Evolutionary conservation across 1,140 invertebrate genomes (phyloP), one percentile per base, ranked within the genome.

Genomic region (Hylyphantes graminicola): DNA sequence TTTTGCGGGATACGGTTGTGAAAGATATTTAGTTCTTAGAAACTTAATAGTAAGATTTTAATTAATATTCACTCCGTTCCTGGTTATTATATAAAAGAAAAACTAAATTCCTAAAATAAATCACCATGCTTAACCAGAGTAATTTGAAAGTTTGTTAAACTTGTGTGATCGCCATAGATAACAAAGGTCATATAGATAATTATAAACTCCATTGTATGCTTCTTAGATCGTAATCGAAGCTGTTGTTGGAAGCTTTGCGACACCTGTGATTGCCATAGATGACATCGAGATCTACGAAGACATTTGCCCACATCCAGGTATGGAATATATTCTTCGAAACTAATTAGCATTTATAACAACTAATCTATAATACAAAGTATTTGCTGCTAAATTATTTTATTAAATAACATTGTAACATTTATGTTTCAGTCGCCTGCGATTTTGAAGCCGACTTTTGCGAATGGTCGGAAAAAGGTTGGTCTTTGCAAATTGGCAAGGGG

Each of bases 391-490:
- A 8, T 8, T 63, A 12, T 15, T 13, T 10, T 15, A 53, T n/a
- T 54, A n/a, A 53, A 7, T 1, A 70, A 54, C 6, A 50, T 68
- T 13, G 53, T 57, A n/a, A 55, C 7, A 35, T 48, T 17, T 73
- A 19, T 35, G 21, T 73, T 86, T 12, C 21, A 86, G 85, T 86
- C 17, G 79, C 72, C 6, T 86, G 85, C 19, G 80, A 86, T 54
- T 86, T 86, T 68, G 85, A 86, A 65, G 61, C 74, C 7, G 85
- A 83, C 63, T 82, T 70, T 13, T 86, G 85, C 61, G 80, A 82
- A 51, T 83, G 79, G 85, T 35, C 65, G 0, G 13, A 19, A 12
- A 57, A 35, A 53, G 70, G 77, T 48, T 82, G 54, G 64, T 11
- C 50, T 21, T 50, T 83, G n/a, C 79, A 68, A 53, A 10, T 21